phyloP scores from a whole-genome alignment of 2,113 vertebrate species.

The Microtus ochrogaster region DNA sequence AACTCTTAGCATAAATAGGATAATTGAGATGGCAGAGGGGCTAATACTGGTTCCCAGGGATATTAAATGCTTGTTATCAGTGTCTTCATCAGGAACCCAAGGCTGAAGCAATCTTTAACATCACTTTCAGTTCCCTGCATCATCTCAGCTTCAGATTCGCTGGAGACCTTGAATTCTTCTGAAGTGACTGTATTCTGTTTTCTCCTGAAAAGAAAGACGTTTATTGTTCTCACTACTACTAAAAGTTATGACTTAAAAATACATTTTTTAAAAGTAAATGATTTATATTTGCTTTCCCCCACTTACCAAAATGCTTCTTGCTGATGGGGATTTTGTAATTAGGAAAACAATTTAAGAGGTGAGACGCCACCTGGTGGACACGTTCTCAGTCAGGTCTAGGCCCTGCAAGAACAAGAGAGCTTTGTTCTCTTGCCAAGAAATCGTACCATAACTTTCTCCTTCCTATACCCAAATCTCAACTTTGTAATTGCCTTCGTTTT shows the following conservation, averaged over 20 bases:
- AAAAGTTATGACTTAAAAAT: conserved; percentile 21
- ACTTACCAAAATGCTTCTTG: background rate
- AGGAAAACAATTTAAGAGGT: conserved; percentile 28
- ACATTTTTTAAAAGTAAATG: background rate
- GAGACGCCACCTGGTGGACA: conserved; percentile 80
- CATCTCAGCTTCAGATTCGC: background rate
- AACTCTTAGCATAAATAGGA: background rate
- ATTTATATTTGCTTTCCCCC: background rate
- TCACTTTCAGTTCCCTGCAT: background rate
- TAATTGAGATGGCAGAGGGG: background rate
- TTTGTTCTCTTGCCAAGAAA: conserved; percentile 62
- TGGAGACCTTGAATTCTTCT: conserved; percentile 1
- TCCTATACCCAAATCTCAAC: background rate
- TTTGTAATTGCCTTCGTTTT: background rate
- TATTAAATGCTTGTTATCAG: background rate
- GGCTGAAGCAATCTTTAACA: background rate
- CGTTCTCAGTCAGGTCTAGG: background rate
- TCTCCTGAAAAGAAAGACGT: background rate
- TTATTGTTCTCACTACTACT: background rate
- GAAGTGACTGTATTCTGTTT: background rate
- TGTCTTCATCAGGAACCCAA: background rate
- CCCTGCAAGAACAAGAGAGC: background rate
- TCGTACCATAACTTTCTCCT: background rate
- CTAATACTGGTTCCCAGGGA: background rate
- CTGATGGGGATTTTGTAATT: background rate